Conservation (phyloP, 1,140 invertebrate genomes). For the Metaphire vulgaris region DNA sequence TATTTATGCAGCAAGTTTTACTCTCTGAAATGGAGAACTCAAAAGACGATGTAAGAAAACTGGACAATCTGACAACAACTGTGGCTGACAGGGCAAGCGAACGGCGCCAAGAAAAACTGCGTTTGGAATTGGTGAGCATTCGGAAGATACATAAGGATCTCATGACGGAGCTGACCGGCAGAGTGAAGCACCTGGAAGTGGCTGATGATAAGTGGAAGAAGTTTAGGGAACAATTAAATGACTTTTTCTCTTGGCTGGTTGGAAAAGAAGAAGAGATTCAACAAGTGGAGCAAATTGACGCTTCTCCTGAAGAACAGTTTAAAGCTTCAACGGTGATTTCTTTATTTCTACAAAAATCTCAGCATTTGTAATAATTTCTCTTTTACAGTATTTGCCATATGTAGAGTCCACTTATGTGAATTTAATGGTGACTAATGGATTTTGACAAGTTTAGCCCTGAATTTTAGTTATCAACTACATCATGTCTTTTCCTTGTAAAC, state of each 20-base stretch:
- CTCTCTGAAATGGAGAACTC: not conserved
- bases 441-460: too few relatives aligned
- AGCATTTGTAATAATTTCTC: too few relatives aligned
- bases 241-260: slow-evolving; percentile 54
- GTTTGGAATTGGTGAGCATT: slow-evolving; percentile 3
- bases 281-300: slow-evolving; percentile 52
- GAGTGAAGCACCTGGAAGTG: slow-evolving; percentile 62
- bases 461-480: too few relatives aligned
- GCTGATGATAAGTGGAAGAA: slow-evolving; percentile 73
- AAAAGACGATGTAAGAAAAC: slow-evolving; percentile 43
- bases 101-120: slow-evolving; percentile 10
- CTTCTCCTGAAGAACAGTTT: slow-evolving; percentile 44
- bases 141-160: not conserved
- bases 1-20: not conserved
- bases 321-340: slow-evolving; percentile 42
- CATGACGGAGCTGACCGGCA: not conserved
- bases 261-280: slow-evolving; percentile 67
- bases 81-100: slow-evolving; percentile 12
- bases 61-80: not conserved
- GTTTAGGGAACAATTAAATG: slow-evolving; percentile 57
- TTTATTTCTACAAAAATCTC: too few relatives aligned
- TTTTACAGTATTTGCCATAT: too few relatives aligned
- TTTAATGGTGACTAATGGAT: too few relatives aligned
- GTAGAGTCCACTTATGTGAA: too few relatives aligned
- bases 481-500: too few relatives aligned